Base-by-base conservation (phyloP, 2,797 vertebrate species). In the Salmo trutta region DNA sequence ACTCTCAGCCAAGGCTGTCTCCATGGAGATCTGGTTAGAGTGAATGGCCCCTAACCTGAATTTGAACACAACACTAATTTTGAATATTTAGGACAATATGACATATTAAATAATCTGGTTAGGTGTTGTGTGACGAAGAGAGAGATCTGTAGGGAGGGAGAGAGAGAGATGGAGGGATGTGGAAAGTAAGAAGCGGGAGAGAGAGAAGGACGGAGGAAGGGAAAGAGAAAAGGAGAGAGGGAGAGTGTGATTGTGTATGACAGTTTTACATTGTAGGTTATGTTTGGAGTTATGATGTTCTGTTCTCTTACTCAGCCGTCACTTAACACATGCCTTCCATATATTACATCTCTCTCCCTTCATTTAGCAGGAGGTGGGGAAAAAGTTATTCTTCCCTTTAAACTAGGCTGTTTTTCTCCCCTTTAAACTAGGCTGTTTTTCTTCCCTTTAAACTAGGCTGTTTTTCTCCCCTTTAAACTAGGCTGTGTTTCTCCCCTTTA, bases 261-360 rank as follows among this genome's bases (percentile, higher is more conserved):
- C 85, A 91, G 86, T 86, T 94, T 93, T 91, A 92, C 75, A 78
- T 85, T 16, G 12, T 80, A 79, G 53, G 41, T 3, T 47, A 47
- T 47, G 77, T 75, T 75, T 82, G 79, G 80, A 88, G 77, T 90
- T 90, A 88, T 83, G 88, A 87, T 75, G 68, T 87, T 85, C 78
- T 85, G 70, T 68, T 82, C 82, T 41, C 79, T 90, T 88, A 81
- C 87, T 91, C 87, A 82, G 83, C 82, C 83, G 84, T 91, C 85
- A 86, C 85, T 87, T 84, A 81, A 81, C 86, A 88, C 78, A 81
- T 77, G 82, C 90, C 86, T 88, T 87, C 77, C 79, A 85, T 65
- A 21, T 82, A 84, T 88, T 86, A 81, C 74, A 84, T 82, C 75
- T 84, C 80, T 83, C 84, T 83, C 85, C 82, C 78, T 17, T 31